phyloP scores from a whole-genome alignment of 2,113 vertebrate genomes.

The Ciconia stormi region DNA sequence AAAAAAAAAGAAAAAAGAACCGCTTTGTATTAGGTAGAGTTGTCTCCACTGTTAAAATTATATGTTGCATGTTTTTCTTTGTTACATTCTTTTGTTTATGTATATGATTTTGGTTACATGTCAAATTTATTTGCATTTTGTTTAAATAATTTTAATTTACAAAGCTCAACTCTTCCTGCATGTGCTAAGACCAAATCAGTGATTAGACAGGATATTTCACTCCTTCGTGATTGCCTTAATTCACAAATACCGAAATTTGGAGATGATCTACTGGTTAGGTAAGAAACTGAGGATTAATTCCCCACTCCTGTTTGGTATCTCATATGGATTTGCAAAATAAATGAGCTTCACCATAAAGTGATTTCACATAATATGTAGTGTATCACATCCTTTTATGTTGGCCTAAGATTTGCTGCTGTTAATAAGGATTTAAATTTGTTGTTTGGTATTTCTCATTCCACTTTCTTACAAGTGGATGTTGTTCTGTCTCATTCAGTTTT shows the following conservation, averaged over 20 bases:
- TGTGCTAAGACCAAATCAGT: constrained; percentile 83
- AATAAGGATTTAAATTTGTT: constrained; percentile 45
- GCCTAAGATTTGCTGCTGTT: constrained; percentile 57
- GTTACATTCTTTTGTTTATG: neutral
- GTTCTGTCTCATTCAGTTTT: constrained; percentile 59
- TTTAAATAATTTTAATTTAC: constrained; percentile 67
- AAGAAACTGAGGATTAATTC: constrained; percentile 67
- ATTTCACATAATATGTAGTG: constrained; percentile 41
- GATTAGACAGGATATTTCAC: constrained; percentile 78
- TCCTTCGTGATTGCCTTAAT: constrained; percentile 76
- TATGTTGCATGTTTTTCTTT: neutral
- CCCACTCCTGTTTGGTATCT: neutral
- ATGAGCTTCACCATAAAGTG: constrained; percentile 18
- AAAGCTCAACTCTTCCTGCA: constrained; percentile 89
- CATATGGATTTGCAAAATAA: neutral
- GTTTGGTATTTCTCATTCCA: constrained; percentile 64
- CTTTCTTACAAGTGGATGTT: constrained; percentile 62
- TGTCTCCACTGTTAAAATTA: neutral
- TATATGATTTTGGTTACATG: constrained; percentile 31
- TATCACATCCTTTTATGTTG: constrained; percentile 69
- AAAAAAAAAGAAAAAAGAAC: neutral
- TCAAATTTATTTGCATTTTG: constrained; percentile 59
- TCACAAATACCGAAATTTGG: constrained; percentile 82
- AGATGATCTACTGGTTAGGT: constrained; percentile 84
- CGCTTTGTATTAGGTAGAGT: neutral